These are phyloP conservation scores for Chionoecetes opilio DNA, from an alignment of 1,140 invertebrate species.

Conservation along the genomic window DNA sequence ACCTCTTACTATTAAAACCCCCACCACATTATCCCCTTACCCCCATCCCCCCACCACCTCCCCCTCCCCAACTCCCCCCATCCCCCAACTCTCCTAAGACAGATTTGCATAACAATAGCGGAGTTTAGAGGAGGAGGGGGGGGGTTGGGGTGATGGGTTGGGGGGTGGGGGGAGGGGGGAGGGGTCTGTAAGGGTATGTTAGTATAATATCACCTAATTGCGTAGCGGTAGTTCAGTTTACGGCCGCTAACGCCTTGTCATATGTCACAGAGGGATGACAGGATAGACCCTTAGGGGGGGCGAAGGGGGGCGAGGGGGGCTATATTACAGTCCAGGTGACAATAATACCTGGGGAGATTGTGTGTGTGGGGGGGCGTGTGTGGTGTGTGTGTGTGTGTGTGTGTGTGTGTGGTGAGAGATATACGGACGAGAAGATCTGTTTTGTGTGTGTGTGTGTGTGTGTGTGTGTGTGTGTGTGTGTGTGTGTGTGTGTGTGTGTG, in stretches of 20 bases:
- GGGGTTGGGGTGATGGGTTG: neutral
- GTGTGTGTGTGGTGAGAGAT: slow-evolving; percentile 12
- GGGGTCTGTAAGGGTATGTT: neutral
- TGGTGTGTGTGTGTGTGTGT: slow-evolving; percentile 39
- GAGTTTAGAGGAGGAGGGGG: neutral
- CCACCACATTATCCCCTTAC: neutral
- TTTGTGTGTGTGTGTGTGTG: neutral
- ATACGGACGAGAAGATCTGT: neutral
- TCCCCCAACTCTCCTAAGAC: neutral
- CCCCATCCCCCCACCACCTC: neutral
- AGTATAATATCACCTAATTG: neutral
- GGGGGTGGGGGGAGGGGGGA: neutral
- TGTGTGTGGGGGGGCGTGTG: neutral
- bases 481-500: too few relatives aligned
- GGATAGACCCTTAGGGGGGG: neutral
- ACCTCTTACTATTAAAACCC: too few relatives aligned
- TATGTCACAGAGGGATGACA: neutral
- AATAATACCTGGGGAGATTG: neutral
- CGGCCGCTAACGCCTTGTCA: neutral
- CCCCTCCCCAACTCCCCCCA: neutral
- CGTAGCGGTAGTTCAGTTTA: neutral
- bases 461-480: neutral
- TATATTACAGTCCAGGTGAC: neutral
- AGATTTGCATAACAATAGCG: slow-evolving; percentile 12
- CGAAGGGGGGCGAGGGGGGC: too few relatives aligned